Percentiles rank a stretch among this genome's conserved stretches.
Conservation (phyloP, 92 coral and sea anemone genomes). For the Epizoanthus scotinus region DNA sequence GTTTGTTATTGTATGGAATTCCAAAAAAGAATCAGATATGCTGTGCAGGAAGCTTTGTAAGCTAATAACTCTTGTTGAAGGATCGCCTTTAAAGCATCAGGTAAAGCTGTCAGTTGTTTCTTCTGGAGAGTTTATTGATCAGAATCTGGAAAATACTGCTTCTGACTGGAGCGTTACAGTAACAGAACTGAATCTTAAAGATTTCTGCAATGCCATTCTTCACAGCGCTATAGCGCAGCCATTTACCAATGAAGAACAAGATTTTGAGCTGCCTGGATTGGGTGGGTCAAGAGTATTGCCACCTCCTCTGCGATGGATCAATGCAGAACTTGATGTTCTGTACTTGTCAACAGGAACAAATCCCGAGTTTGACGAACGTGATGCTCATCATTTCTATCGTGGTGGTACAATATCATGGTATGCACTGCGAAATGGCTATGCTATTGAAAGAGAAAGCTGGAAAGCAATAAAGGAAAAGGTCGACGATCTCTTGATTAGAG, state of each 20-base stretch:
- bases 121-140: slow-evolving; percentile 28
- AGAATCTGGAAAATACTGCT: slow-evolving; percentile 56
- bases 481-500: slow-evolving; percentile 39
- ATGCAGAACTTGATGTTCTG: slow-evolving; percentile 56
- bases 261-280: slow-evolving; percentile 70
- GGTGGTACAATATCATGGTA: slow-evolving; percentile 79
- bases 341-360: slow-evolving; percentile 53
- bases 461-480: not conserved
- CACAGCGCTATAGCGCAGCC: slow-evolving; percentile 47
- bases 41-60: slow-evolving; percentile 48
- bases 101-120: slow-evolving; percentile 48
- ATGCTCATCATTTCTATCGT: slow-evolving; percentile 70
- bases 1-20: slow-evolving; percentile 57
- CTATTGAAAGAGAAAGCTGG: slow-evolving; percentile 50
- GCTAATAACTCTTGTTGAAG: slow-evolving; percentile 39
- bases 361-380: slow-evolving; percentile 55
- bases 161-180: slow-evolving; percentile 53
- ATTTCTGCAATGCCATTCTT: slow-evolving; percentile 54
- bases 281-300: no score
- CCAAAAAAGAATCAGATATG: slow-evolving; percentile 9
- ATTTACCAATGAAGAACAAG: slow-evolving; percentile 31
- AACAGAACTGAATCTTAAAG: slow-evolving; percentile 32
- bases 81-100: slow-evolving; percentile 28
- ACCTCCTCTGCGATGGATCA: slow-evolving; percentile 61
- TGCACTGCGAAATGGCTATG: slow-evolving; percentile 50